phyloP scores from a whole-genome alignment of 2,888 invertebrate species.

The Ariolimax columbianus region DNA sequence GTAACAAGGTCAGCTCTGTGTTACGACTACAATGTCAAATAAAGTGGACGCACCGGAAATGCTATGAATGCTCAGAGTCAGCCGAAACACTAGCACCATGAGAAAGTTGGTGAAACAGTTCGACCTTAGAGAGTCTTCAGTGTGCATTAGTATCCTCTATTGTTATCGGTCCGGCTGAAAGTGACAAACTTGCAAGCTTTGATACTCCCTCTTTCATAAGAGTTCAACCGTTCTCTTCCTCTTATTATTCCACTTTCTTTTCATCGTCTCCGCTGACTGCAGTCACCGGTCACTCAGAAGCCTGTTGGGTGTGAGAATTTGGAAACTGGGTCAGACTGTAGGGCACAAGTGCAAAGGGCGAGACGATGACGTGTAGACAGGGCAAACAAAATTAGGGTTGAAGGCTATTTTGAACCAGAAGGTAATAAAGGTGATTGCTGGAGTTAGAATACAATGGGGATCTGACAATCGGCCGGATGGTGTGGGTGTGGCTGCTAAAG shows the following conservation, averaged over 20 bases:
- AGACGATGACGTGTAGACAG: neutral
- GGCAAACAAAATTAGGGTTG: constrained; percentile 4
- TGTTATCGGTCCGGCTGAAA: neutral
- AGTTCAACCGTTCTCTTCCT: neutral
- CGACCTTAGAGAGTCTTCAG: neutral
- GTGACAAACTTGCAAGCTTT: constrained; percentile 19
- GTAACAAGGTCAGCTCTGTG: neutral
- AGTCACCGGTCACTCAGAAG: neutral
- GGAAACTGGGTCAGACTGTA: constrained; percentile 20
- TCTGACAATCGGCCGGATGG: neutral
- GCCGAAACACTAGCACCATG: neutral
- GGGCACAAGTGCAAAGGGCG: neutral
- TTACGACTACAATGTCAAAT: neutral
- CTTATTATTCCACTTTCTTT: neutral
- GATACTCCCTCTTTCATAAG: neutral
- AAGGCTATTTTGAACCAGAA: too few species aligned
- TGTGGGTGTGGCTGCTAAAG: neutral
- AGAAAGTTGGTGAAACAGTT: neutral
- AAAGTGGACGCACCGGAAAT: constrained; percentile 8
- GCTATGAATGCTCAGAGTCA: neutral
- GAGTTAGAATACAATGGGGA: neutral
- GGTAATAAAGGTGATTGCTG: neutral
- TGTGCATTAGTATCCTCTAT: neutral
- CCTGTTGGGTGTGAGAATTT: neutral
- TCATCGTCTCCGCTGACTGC: neutral